These are phyloP conservation scores for Gnathonemus longibarbis DNA, from an alignment of 2,113 vertebrate genomes.

Conservation along the genomic window DNA sequence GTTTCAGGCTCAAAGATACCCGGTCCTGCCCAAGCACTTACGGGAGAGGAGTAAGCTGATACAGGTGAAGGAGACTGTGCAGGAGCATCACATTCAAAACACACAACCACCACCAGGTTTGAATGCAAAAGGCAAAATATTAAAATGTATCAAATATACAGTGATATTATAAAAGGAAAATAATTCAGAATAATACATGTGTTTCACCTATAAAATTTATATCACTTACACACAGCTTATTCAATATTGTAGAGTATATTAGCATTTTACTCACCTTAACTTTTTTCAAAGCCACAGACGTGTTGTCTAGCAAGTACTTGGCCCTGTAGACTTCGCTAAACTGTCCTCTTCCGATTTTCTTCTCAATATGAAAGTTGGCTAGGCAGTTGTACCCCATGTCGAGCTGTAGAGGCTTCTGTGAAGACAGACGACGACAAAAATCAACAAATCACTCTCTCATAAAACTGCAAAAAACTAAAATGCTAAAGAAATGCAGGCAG, in stretches of 20 bases:
- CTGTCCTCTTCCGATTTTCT: slow-evolving; percentile 93
- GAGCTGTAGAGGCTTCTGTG: slow-evolving; percentile 81
- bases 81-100: neutral
- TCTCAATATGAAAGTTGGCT: slow-evolving; percentile 92
- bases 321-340: slow-evolving; percentile 98
- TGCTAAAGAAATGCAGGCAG: slow-evolving; percentile 20
- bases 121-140: neutral
- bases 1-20: neutral
- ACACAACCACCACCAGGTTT: neutral
- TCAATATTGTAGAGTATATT: neutral
- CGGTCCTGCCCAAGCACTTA: neutral
- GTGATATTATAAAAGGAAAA: neutral
- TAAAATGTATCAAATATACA: neutral
- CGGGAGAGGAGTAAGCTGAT: neutral
- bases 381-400: slow-evolving; percentile 91
- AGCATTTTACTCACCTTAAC: slow-evolving; percentile 75
- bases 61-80: neutral
- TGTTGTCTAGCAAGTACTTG: slow-evolving; percentile 80
- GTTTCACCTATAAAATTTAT: neutral
- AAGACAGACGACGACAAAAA: slow-evolving; percentile 23
- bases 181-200: neutral
- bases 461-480: slow-evolving; percentile 16
- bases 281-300: slow-evolving; percentile 92
- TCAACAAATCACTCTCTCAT: neutral
- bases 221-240: neutral